Conservation (phyloP, 2,113 vertebrate genomes). For the Artemisiospiza belli region DNA sequence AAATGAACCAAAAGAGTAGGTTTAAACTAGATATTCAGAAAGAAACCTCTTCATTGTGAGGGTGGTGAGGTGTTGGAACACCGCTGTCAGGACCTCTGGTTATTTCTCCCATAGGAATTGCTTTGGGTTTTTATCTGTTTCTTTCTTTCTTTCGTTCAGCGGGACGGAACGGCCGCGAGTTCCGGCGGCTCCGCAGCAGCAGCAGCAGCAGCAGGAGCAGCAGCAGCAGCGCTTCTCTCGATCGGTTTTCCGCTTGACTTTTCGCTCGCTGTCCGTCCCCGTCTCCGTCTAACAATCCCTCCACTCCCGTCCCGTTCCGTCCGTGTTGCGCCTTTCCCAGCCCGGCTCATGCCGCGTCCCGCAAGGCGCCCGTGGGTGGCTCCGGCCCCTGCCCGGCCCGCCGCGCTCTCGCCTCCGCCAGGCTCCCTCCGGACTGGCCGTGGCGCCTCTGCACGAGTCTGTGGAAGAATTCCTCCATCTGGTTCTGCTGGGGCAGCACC, state of each 20-base stretch:
- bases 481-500: background rate
- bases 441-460: background rate
- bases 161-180: background rate
- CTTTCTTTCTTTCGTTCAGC: background rate
- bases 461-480: background rate
- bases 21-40: background rate
- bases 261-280: no score
- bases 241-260: background rate
- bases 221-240: background rate
- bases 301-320: background rate
- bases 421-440: no score
- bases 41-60: background rate
- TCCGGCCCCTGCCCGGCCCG: background rate
- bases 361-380: no score
- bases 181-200: background rate
- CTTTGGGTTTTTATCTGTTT: no score
- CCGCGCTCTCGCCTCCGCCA: no score
- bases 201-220: background rate
- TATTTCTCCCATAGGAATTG: background rate
- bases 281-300: background rate
- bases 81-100: no score
- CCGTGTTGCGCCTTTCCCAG: background rate
- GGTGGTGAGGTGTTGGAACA: background rate
- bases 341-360: background rate
- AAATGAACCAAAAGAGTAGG: fast-evolving